phyloP scores from a whole-genome alignment of 92 coral and sea anemone species.

The Phymanthus crucifer region DNA sequence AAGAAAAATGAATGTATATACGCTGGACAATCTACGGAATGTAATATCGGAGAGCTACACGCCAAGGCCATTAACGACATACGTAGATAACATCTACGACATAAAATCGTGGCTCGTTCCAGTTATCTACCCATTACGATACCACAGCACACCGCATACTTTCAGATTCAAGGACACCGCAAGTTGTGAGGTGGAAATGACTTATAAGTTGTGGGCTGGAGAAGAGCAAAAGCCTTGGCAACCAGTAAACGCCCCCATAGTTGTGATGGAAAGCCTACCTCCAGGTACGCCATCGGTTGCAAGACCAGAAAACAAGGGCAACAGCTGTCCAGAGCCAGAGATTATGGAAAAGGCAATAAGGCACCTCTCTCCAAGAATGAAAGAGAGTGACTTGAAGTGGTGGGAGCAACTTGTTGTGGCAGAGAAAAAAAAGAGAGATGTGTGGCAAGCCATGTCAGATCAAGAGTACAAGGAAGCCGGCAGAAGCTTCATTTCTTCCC shows the following conservation, averaged over 20 bases:
- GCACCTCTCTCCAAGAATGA: neutral
- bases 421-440: neutral
- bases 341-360: neutral
- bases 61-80: constrained; percentile 32
- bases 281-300: constrained; percentile 3
- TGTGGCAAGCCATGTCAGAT: constrained; percentile 6
- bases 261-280: constrained; percentile 1
- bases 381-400: neutral
- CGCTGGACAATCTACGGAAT: constrained; percentile 23
- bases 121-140: neutral
- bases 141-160: constrained; percentile 25
- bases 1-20: constrained; percentile 20
- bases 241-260: neutral
- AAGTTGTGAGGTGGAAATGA: neutral
- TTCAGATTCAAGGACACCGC: constrained; percentile 19
- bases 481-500: neutral
- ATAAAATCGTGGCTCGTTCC: constrained; percentile 34
- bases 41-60: constrained; percentile 25
- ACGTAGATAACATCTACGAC: constrained; percentile 37
- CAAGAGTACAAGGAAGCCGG: constrained; percentile 12
- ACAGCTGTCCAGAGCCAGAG: no score
- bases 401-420: neutral
- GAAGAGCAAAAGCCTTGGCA: neutral
- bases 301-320: neutral
- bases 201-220: neutral